Evolutionary conservation across 2,797 vertebrate species (phyloP), one percentile per base, ranked within the genome.

Genomic region (Aeoliscus strigatus): DNA sequence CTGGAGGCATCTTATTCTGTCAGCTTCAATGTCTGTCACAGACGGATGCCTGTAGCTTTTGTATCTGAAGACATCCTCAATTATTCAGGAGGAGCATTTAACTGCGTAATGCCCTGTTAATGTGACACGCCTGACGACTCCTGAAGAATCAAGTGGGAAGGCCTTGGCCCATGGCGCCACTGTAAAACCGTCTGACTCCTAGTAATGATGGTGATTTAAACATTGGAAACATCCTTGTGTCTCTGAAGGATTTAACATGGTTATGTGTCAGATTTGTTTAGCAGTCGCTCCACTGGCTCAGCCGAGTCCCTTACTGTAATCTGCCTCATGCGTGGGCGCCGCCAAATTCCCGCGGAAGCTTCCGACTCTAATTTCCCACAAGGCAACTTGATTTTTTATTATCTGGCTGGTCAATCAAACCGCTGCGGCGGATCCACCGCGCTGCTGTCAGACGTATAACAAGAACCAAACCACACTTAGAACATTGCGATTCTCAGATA

Each of bases 71-170:
- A 56, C 36, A 31, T 10, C 35, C 46, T 71, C 28, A 62, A 26
- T 69, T 62, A 66, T 68, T 74, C 60, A 72, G 49, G 28, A 42
- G 34, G 40, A 42, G 24, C 43, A 57, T 71, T 65, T 24, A 58
- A 32, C 44, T 28, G 6, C 21, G 51, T 51, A 58, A 39, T 17
- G 38, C 38, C 46, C 21, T 45, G 26, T 39, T 49, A 25, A 39
- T 37, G 27, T 34, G 28, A 60, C 50, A 21, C 45, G 4, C 29
- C 23, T 25, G 9, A 40, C 48, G 49, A 45, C 49, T 25, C 13
- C 7, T 2, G 12, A 15, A 9, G 5, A 40, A 29, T 48, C 21
- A n/a, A n/a, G n/a, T n/a, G n/a, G n/a, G n/a, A n/a, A n/a, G n/a
- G n/a, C n/a, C n/a, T n/a, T n/a, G n/a, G n/a, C n/a, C n/a, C n/a